These are phyloP conservation scores for Synergus japonicus DNA, from an alignment of 2,888 invertebrate species.

Conservation along the genomic window DNA sequence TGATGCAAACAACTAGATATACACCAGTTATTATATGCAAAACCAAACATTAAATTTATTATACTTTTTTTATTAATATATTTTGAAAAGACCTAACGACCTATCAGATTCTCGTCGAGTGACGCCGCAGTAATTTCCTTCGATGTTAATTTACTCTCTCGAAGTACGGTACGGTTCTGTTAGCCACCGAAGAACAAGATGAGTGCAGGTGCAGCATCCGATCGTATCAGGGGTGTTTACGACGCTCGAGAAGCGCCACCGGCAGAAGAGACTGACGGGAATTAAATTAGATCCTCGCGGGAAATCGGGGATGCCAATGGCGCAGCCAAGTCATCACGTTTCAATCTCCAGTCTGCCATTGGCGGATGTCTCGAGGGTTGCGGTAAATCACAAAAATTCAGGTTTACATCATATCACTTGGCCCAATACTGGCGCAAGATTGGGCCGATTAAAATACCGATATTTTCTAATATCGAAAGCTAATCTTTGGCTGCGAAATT, in stretches of 20 bases:
- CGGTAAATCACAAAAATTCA: not conserved
- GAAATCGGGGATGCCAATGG: slow-evolving; percentile 62
- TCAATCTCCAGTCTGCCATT: slow-evolving; percentile 51
- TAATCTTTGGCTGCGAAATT: too few species aligned
- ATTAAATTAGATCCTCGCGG: slow-evolving; percentile 68
- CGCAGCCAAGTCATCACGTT: slow-evolving; percentile 45
- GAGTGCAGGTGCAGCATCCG: slow-evolving; percentile 58
- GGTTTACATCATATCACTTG: not conserved
- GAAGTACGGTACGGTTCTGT: slow-evolving; percentile 49
- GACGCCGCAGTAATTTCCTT: slow-evolving; percentile 23
- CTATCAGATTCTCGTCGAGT: slow-evolving; percentile 2
- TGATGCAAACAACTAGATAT: slow-evolving; percentile 11
- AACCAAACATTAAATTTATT: not conserved
- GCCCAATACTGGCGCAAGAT: too few species aligned
- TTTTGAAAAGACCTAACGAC: not conserved
- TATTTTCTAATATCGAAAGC: too few species aligned
- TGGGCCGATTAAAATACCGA: too few species aligned
- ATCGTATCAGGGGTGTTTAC: slow-evolving; percentile 67
- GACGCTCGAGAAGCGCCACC: slow-evolving; percentile 59
- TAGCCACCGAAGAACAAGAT: slow-evolving; percentile 51
- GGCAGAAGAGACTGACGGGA: slow-evolving; percentile 63
- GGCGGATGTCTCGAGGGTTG: slow-evolving; percentile 19
- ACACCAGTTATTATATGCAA: not conserved
- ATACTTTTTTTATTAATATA: too few species aligned
- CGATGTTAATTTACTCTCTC: slow-evolving; percentile 48